A percentile compares a stretch with the other conserved stretches of the same genome.
Evolutionary conservation across 2,113 vertebrate species (phyloP).

Genomic region (Eublepharis macularius): DNA sequence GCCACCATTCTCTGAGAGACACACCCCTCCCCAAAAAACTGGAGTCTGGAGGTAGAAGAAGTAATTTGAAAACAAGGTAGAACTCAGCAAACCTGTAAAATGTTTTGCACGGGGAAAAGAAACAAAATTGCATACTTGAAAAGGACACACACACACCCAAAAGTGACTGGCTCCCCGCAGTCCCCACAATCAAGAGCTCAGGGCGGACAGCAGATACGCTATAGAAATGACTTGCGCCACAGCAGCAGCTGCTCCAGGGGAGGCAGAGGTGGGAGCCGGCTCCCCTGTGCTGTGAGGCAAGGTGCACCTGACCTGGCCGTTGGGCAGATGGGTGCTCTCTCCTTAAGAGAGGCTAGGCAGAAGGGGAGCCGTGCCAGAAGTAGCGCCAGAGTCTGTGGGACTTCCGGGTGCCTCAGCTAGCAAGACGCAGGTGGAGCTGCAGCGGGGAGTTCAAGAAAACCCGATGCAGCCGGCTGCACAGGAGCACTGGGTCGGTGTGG

Average conservation of each 20-base stretch:
- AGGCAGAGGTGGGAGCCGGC: not conserved
- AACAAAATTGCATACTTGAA: not conserved
- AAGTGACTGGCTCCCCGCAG: not conserved
- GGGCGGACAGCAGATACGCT: not conserved
- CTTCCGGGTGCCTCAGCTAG: not conserved
- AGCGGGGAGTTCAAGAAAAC: not conserved
- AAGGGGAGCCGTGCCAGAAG: too few relatives aligned
- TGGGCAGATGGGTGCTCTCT: too few relatives aligned
- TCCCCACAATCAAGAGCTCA: not conserved
- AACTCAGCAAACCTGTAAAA: not conserved
- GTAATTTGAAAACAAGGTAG: slow-evolving; percentile 1
- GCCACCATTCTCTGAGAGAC: too few relatives aligned
- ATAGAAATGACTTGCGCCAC: not conserved
- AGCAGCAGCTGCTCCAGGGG: not conserved
- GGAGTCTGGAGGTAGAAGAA: not conserved
- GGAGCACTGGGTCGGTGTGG: not conserved
- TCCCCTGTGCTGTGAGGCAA: not conserved
- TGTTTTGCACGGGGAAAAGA: not conserved
- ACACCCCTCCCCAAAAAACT: too few relatives aligned
- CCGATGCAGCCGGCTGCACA: too few relatives aligned
- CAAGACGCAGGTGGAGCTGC: not conserved
- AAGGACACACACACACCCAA: not conserved
- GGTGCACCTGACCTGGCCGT: not conserved
- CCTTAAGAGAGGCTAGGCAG: not conserved
- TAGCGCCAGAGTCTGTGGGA: not conserved